These are phyloP conservation scores for Ophioninae sp. DNA, from an alignment of 2,888 invertebrate species.

Conservation along the genomic window DNA sequence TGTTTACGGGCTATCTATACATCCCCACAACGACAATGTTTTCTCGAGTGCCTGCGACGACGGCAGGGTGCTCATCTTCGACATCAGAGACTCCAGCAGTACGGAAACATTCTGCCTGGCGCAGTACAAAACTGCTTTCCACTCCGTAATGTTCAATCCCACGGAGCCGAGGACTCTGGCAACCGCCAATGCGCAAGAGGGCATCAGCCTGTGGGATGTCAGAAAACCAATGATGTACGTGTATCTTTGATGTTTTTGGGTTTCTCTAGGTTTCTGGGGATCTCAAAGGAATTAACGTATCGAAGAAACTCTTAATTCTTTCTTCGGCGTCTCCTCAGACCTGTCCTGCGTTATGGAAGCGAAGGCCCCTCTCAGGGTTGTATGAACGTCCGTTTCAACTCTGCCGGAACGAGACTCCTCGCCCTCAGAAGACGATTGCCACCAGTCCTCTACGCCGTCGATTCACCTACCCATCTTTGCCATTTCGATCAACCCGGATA, in stretches of 20 bases:
- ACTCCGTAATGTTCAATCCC: constrained; percentile 97
- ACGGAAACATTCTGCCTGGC: constrained; percentile 86
- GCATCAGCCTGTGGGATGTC: constrained; percentile 94
- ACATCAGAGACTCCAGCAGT: constrained; percentile 85
- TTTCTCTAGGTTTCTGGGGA: no score
- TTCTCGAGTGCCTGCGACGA: constrained; percentile 96
- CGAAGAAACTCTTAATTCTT: not conserved
- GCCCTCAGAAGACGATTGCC: constrained; percentile 93
- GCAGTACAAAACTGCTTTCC: constrained; percentile 90
- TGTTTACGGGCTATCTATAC: constrained; percentile 93
- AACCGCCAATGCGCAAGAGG: constrained; percentile 95
- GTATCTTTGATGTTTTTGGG: not conserved
- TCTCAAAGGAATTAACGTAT: no score
- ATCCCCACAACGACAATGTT: constrained; percentile 91
- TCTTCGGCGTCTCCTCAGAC: constrained; percentile 81
- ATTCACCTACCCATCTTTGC: constrained; percentile 87
- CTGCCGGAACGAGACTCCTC: constrained; percentile 88
- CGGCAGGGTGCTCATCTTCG: constrained; percentile 92
- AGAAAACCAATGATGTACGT: constrained; percentile 91
- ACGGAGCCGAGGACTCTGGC: constrained; percentile 90
- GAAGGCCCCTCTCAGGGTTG: constrained; percentile 86
- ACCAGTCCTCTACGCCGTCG: constrained; percentile 90
- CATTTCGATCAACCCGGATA: constrained; percentile 96
- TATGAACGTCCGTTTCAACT: constrained; percentile 96
- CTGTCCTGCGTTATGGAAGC: constrained; percentile 87